A percentile compares a stretch with the other conserved stretches of the same genome.
Evolutionary conservation across 30 jellyfish, hydroid and myxozoan genomes (phyloP).

Genomic region (Nemopilema nomurai): DNA sequence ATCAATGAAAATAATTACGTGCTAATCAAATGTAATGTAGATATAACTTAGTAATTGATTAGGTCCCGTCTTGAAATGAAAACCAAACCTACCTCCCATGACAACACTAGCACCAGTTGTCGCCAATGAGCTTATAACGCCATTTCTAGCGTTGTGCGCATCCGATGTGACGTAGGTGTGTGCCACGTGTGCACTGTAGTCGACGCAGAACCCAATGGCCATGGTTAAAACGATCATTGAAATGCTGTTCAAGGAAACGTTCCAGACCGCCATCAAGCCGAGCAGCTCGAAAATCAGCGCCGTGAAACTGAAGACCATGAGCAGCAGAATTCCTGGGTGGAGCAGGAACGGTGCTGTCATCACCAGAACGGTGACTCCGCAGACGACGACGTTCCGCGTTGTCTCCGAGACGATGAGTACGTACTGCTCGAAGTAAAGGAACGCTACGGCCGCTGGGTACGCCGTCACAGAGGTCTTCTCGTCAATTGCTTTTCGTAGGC

Average conservation of each 20-base stretch:
- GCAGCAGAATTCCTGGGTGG: constrained; percentile 66
- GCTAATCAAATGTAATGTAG: too few species aligned
- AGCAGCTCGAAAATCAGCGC: constrained; percentile 65
- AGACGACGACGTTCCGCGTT: constrained; percentile 52
- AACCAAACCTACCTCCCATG: constrained; percentile 70
- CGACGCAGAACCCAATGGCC: constrained; percentile 75
- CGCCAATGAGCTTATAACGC: constrained; percentile 21
- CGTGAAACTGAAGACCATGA: constrained; percentile 67
- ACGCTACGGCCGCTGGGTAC: constrained; percentile 15
- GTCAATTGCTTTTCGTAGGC: constrained; percentile 18
- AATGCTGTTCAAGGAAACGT: constrained; percentile 46
- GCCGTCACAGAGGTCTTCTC: constrained; percentile 2
- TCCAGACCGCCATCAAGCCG: constrained; percentile 73
- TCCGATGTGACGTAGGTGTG: constrained; percentile 57
- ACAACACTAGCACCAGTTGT: constrained; percentile 61
- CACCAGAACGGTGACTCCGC: constrained; percentile 63
- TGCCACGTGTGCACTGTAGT: constrained; percentile 74
- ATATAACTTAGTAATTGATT: too few species aligned
- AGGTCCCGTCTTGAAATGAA: too few species aligned
- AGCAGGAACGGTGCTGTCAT: constrained; percentile 76
- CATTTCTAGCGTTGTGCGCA: constrained; percentile 12
- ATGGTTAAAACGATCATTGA: constrained; percentile 56
- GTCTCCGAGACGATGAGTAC: constrained; percentile 61
- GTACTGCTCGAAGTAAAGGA: constrained; percentile 49
- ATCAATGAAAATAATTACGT: too few species aligned